Evolutionary conservation across 2,797 vertebrate genomes (phyloP).

Genomic region (Oceanodroma leucorhoa): DNA sequence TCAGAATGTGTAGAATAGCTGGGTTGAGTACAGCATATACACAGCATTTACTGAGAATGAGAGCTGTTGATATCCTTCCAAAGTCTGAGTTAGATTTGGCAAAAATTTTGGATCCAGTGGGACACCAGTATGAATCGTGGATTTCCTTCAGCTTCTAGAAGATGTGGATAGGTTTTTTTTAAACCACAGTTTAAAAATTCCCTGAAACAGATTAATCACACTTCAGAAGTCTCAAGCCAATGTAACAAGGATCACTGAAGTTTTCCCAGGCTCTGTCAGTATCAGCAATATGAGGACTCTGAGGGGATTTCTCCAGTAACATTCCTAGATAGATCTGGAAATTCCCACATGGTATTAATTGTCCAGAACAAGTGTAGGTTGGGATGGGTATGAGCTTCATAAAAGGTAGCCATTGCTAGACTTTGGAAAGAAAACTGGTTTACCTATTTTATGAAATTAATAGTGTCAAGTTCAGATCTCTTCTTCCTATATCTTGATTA

Average conservation of each 20-base stretch:
- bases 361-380: neutral
- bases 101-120: neutral
- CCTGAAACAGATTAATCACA: neutral
- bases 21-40: neutral
- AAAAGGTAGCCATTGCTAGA: neutral
- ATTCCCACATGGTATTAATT: neutral
- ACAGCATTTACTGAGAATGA: neutral
- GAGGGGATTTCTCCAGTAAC: neutral
- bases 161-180: neutral
- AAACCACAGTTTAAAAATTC: neutral
- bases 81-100: neutral
- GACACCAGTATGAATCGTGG: accelerated
- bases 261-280: neutral
- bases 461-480: neutral
- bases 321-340: neutral
- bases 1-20: neutral
- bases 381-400: neutral
- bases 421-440: neutral
- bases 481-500: neutral
- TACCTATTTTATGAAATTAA: neutral
- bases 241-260: neutral
- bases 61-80: neutral
- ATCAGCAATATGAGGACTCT: neutral
- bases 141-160: neutral
- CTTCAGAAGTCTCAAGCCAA: neutral